Evolutionary conservation across 2,113 vertebrate species (phyloP).

Genomic region (Meleagris gallopavo): DNA sequence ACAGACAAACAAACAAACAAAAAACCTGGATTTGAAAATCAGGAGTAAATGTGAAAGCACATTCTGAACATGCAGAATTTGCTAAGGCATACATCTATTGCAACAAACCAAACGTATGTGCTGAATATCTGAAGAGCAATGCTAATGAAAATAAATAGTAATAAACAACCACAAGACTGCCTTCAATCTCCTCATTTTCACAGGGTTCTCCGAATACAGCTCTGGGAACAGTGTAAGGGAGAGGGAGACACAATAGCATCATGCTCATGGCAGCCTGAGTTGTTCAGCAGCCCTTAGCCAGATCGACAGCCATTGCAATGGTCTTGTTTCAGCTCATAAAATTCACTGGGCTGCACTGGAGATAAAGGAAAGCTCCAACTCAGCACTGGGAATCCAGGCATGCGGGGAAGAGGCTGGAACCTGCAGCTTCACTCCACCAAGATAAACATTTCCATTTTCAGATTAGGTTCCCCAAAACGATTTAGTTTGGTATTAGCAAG

Average conservation of each 20-base stretch:
- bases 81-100: not conserved
- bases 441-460: not conserved
- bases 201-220: not conserved
- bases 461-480: not conserved
- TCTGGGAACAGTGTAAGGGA: not conserved
- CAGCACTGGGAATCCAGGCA: not conserved
- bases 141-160: not conserved
- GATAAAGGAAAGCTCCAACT: not conserved
- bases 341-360: not conserved
- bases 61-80: not conserved
- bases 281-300: not conserved
- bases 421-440: not conserved
- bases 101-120: not conserved
- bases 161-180: not conserved
- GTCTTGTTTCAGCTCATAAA: not conserved
- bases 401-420: not conserved
- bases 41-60: not conserved
- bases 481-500: not conserved
- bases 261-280: not conserved
- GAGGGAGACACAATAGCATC: not conserved
- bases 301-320: not conserved
- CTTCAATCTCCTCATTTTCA: not conserved
- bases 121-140: not conserved
- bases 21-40: not conserved
- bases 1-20: not conserved